These are phyloP conservation scores for Rhadinocentrus ornatus DNA, from an alignment of 2,797 vertebrate species.

Conservation along the genomic window DNA sequence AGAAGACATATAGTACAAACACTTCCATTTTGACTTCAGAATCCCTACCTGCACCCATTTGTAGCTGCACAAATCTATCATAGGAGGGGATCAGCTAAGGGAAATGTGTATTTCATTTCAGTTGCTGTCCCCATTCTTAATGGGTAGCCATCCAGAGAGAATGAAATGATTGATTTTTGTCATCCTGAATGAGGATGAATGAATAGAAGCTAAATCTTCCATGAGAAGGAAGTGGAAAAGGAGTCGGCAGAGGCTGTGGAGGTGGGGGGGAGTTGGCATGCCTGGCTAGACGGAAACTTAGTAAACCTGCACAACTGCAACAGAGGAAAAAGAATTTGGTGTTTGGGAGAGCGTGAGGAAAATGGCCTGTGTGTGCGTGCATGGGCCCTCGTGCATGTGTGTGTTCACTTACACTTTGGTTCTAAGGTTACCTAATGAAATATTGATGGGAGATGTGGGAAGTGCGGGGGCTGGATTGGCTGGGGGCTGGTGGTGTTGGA, in stretches of 20 bases:
- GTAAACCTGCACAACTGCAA: conserved; percentile 68
- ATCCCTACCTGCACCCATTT: conserved; percentile 76
- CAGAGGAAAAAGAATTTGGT: conserved; percentile 50
- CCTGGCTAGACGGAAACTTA: conserved; percentile 73
- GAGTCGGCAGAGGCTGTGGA: conserved; percentile 42
- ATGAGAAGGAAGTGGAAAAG: conserved; percentile 67
- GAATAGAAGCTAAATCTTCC: conserved; percentile 75
- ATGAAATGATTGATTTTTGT: conserved; percentile 87
- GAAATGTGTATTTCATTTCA: conserved; percentile 86
- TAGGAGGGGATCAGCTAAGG: conserved; percentile 73
- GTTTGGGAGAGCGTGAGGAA: conserved; percentile 20
- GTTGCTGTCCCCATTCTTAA: conserved; percentile 80
- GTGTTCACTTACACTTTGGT: conserved; percentile 79
- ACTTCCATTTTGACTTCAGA: conserved; percentile 80
- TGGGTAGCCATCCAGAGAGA: conserved; percentile 83
- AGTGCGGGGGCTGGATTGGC: conserved; percentile 73
- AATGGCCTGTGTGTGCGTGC: not conserved
- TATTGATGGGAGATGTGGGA: conserved; percentile 90
- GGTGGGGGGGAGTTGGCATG: conserved; percentile 57
- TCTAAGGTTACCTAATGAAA: conserved; percentile 88
- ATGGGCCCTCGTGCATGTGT: conserved; percentile 30
- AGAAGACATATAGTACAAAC: conserved; percentile 79
- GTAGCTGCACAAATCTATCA: conserved; percentile 82
- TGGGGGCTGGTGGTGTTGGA: conserved; percentile 68
- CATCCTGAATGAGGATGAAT: conserved; percentile 82